Base-by-base conservation (phyloP, 2,113 vertebrate genomes). In the Opisthocomus hoazin region DNA sequence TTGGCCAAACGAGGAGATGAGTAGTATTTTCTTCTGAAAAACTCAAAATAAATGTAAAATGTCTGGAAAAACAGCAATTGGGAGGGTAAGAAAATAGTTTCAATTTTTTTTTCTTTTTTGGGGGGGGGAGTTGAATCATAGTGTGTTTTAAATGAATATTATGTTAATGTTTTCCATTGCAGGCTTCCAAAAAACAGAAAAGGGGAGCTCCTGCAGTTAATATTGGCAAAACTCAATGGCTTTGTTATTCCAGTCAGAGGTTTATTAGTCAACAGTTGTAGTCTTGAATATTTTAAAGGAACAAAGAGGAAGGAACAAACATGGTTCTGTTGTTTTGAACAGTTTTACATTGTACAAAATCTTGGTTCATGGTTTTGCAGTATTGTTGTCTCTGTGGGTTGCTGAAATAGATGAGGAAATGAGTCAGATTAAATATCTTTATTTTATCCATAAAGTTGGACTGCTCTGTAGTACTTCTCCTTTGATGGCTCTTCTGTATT, bases 61-160 rank as follows among this genome's bases (percentile, higher is more conserved):
- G 36, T 70, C 79, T 92, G 89, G 68, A 85, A 93, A 94, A 90
- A 29, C 36, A 79, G 68, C 78, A 58, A 1, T 90, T 91, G 90
- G 76, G 43, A 89, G 74, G 63, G 63, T 93, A 78, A 89, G 87
- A 90, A 88, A 94, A 92, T 58, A 93, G 27, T 57, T 96, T 84
- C 29, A 46, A 7, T 75, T 29, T 50, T 56, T 51, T 24, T 39
- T 64, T 24, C 6, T 39, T 41, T 29, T 15, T 43, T 16, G 15
- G 6, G 26, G 6, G 6, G 5, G 41, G 50, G 8, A 85, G 23
- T 81, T 66, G 32, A 78, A 78, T 70, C 16, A 21, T 30, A 41
- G 10, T 27, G 36, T 83, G 36, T 85, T 93, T 84, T 51, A 81
- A 91, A 71, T 95, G 6, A 76, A 15, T 57, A 4, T 61, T 54